Conservation (phyloP, 2,888 invertebrate species). For the Galeopsomyia nigrocyanea region DNA sequence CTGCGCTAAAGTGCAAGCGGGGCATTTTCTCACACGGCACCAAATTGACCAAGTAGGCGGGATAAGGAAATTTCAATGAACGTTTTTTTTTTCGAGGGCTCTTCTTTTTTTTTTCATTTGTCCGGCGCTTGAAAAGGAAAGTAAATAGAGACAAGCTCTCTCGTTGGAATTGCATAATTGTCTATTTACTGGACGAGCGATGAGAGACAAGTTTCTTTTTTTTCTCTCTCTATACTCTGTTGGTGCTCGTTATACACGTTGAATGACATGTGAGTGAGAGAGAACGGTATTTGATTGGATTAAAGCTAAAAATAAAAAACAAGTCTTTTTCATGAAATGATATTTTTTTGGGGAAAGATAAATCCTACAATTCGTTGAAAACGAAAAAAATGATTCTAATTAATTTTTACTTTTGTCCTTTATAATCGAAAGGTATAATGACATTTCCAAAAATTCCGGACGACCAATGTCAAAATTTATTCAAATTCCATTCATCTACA, state of each 20-base stretch:
- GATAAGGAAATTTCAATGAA: constrained; percentile 37
- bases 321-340: not conserved
- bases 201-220: not conserved
- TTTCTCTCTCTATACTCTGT: not conserved
- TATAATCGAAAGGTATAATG: too few relatives aligned
- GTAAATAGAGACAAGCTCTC: constrained; percentile 9
- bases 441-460: too few relatives aligned
- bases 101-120: constrained; percentile 6
- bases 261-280: too few relatives aligned
- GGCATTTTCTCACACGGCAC: not conserved
- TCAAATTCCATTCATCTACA: too few relatives aligned
- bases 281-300: too few relatives aligned
- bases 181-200: not conserved
- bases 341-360: not conserved
- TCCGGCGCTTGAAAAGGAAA: not conserved
- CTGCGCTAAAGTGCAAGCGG: constrained; percentile 18
- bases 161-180: constrained; percentile 32
- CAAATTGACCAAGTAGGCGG: constrained; percentile 3
- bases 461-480: too few relatives aligned
- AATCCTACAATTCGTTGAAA: too few relatives aligned
- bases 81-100: constrained; percentile 18
- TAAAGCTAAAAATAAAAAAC: not conserved
- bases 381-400: too few relatives aligned
- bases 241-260: too few relatives aligned
- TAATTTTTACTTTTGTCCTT: too few relatives aligned